These are phyloP conservation scores for Loxodonta africana DNA, from an alignment of 2,113 vertebrate species.

Conservation along the genomic window DNA sequence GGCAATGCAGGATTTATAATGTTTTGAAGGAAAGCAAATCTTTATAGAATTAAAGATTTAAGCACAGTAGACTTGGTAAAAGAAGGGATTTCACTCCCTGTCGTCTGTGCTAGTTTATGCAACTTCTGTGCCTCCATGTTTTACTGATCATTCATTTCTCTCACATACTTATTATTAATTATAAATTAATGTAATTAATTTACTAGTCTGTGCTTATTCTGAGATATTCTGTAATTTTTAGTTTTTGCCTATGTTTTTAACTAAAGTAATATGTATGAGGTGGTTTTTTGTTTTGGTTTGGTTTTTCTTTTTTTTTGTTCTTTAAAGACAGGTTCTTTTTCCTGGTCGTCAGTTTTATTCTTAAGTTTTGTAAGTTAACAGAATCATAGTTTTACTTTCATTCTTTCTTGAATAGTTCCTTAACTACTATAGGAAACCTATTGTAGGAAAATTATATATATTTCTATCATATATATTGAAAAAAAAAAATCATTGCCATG, in stretches of 20 bases:
- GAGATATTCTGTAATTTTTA: background rate
- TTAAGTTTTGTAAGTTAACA: background rate
- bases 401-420: constrained; percentile 38
- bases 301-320: background rate
- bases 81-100: background rate
- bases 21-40: constrained; percentile 13
- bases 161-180: background rate
- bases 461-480: background rate
- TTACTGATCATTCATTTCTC: background rate
- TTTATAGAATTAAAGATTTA: background rate
- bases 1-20: background rate
- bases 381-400: background rate
- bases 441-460: background rate
- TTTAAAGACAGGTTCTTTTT: background rate
- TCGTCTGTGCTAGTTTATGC: background rate
- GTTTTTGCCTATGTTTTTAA: constrained; percentile 14
- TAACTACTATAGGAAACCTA: constrained; percentile 19
- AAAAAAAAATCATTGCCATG: no score
- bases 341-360: background rate
- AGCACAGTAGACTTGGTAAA: background rate
- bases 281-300: background rate
- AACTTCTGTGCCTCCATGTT: background rate
- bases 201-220: background rate
- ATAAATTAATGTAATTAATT: background rate
- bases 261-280: background rate